These are phyloP conservation scores for Hypercompe scribonia DNA, from an alignment of 2,888 invertebrate genomes.

Conservation along the genomic window DNA sequence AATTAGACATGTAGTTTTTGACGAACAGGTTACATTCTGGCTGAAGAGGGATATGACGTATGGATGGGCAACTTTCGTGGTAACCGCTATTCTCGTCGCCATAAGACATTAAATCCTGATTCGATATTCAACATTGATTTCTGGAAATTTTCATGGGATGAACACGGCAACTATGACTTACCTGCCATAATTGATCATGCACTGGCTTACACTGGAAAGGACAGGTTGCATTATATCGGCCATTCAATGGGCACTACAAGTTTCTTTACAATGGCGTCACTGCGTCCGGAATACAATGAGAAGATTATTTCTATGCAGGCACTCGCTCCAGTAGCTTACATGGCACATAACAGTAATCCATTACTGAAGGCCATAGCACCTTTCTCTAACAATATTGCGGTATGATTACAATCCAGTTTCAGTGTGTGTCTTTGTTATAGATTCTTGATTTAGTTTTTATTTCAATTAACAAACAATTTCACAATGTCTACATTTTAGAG, in stretches of 20 bases:
- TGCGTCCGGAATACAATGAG: slow-evolving; percentile 88
- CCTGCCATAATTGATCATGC: slow-evolving; percentile 93
- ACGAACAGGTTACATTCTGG: slow-evolving; percentile 80
- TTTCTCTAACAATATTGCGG: slow-evolving; percentile 74
- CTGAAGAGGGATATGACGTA: slow-evolving; percentile 90
- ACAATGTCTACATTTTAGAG: slow-evolving; percentile 73
- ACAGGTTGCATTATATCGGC: slow-evolving; percentile 91
- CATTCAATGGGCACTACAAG: slow-evolving; percentile 91
- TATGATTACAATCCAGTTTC: no score
- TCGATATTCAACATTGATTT: slow-evolving; percentile 75
- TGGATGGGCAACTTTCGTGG: slow-evolving; percentile 95
- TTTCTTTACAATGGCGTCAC: slow-evolving; percentile 89
- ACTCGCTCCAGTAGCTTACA: slow-evolving; percentile 90
- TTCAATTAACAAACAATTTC: no score
- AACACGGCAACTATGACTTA: slow-evolving; percentile 92
- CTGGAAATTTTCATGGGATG: slow-evolving; percentile 93
- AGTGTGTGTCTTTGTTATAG: no score
- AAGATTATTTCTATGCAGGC: slow-evolving; percentile 89
- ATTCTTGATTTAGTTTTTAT: no score
- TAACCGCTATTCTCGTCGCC: slow-evolving; percentile 88
- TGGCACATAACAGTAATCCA: slow-evolving; percentile 84
- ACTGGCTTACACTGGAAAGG: slow-evolving; percentile 83
- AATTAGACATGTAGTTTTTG: neutral
- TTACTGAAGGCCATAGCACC: slow-evolving; percentile 78
- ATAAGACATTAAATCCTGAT: slow-evolving; percentile 77